Evolutionary conservation across 2,797 vertebrate genomes (phyloP).

Genomic region (Microchirus variegatus): DNA sequence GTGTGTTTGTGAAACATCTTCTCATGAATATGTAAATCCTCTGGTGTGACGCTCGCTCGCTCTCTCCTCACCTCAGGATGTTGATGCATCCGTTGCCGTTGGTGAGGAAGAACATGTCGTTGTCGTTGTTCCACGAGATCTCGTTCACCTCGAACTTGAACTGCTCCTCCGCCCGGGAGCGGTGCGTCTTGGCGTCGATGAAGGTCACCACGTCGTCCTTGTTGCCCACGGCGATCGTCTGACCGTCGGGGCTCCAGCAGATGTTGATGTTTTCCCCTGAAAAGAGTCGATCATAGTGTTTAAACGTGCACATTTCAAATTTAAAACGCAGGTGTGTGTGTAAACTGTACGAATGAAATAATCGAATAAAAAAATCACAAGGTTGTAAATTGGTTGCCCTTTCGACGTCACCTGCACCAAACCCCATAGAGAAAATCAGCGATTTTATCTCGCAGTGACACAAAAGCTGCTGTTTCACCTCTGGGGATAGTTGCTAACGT

Average conservation of each 20-base stretch:
- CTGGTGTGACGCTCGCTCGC: no score
- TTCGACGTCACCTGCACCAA: no score
- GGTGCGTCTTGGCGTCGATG: slow-evolving; percentile 95
- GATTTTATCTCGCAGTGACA: no score
- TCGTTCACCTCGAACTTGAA: slow-evolving; percentile 99
- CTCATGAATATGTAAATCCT: background rate
- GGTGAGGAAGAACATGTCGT: slow-evolving; percentile 98
- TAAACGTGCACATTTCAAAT: no score
- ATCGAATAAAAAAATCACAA: no score
- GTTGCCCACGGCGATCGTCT: slow-evolving; percentile 97
- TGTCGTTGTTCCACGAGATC: slow-evolving; percentile 99
- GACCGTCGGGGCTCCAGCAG: slow-evolving; percentile 98
- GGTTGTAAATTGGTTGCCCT: no score
- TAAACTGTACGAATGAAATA: no score
- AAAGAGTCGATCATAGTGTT: no score
- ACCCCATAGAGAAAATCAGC: no score
- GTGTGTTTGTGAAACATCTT: background rate
- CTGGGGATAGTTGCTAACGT: no score
- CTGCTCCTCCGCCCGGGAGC: slow-evolving; percentile 93
- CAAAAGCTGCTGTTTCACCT: no score
- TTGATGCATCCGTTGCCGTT: slow-evolving; percentile 98
- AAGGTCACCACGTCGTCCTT: slow-evolving; percentile 98
- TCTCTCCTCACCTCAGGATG: slow-evolving; percentile 87
- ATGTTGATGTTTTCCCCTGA: slow-evolving; percentile 98
- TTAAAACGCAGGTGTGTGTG: no score